A percentile compares a stretch with the other conserved stretches of the same genome.
Evolutionary conservation across 2,113 vertebrate species (phyloP).

Genomic region (Phaethon lepturus): DNA sequence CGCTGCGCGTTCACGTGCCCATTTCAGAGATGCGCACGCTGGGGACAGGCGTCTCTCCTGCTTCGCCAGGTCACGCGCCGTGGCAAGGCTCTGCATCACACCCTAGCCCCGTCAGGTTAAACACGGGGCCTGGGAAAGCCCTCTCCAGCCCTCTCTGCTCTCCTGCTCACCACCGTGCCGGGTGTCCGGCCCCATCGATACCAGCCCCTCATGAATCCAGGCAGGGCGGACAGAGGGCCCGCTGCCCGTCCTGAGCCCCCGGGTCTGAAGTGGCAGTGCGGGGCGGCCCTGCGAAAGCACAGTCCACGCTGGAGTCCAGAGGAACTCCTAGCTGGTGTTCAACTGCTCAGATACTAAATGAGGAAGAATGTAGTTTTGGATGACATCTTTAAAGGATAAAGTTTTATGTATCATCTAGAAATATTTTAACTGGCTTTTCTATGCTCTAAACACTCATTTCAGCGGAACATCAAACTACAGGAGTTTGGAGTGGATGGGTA

Average conservation of each 20-base stretch:
- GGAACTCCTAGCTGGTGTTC: neutral
- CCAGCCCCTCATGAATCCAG: rapidly evolving
- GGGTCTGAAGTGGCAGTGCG: neutral
- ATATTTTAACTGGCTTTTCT: neutral
- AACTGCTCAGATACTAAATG: neutral
- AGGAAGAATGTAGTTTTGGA: neutral
- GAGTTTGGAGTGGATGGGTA: neutral
- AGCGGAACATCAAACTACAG: neutral
- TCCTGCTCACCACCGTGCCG: rapidly evolving
- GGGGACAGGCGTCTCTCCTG: neutral
- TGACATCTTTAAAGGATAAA: neutral
- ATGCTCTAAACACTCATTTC: neutral
- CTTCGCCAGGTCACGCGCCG: neutral
- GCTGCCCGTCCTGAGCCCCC: neutral
- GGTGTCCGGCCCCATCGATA: neutral
- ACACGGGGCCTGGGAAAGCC: neutral
- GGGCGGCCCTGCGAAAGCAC: neutral
- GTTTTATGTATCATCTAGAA: neutral
- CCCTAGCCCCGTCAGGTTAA: neutral
- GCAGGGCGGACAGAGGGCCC: neutral
- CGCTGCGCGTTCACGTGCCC: neutral
- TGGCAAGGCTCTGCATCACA: neutral
- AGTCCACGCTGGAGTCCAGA: neutral
- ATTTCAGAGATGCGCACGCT: neutral
- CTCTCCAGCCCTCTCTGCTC: neutral